phyloP scores from a whole-genome alignment of 2,113 vertebrate species.

The Electrona antarctica region DNA sequence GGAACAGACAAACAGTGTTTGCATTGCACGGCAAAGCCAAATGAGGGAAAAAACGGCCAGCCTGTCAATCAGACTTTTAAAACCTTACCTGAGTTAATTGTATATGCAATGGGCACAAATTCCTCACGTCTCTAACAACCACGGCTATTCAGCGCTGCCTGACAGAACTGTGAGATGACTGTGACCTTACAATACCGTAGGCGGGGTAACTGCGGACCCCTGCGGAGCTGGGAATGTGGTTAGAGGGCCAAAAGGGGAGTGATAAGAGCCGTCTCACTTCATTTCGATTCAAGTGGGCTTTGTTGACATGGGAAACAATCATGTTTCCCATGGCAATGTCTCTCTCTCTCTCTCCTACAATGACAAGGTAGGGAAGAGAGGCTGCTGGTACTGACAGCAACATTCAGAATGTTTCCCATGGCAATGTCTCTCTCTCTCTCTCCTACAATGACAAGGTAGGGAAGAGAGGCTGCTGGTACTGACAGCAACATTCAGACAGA shows the following conservation, averaged over 20 bases:
- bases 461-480: too few species aligned
- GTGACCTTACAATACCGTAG: conserved; percentile 29
- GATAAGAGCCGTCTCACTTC: conserved; percentile 35
- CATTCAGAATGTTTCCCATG: too few species aligned
- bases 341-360: background rate
- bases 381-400: too few species aligned
- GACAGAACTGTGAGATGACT: conserved; percentile 11
- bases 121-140: background rate
- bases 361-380: too few species aligned
- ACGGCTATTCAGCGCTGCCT: conserved; percentile 18
- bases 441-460: too few species aligned
- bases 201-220: conserved; percentile 11
- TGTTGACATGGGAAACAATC: too few species aligned
- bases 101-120: background rate
- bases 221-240: conserved; percentile 48
- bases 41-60: background rate
- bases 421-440: background rate
- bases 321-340: background rate
- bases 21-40: too few species aligned
- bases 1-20: conserved; percentile 2
- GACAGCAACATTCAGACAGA: too few species aligned
- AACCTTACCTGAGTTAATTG: background rate
- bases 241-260: conserved; percentile 50
- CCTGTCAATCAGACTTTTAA: conserved; percentile 24
- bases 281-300: too few species aligned